phyloP scores from a whole-genome alignment of 2,113 vertebrate species.

The Bombycilla garrulus region DNA sequence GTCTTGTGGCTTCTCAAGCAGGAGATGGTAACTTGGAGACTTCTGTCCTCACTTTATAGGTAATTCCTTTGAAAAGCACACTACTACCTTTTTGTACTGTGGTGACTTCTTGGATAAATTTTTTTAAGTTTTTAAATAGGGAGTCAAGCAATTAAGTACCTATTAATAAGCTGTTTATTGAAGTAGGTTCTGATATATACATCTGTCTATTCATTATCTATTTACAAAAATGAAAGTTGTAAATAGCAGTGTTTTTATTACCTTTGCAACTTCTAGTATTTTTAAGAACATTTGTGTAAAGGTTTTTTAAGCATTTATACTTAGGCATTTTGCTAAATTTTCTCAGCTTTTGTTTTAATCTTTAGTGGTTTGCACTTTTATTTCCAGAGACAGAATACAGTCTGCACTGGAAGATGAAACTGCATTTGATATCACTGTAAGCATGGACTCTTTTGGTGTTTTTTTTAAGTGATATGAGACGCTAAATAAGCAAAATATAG shows the following conservation, averaged over 20 bases:
- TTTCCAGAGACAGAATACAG: constrained; percentile 89
- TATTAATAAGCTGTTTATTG: neutral
- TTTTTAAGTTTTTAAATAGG: neutral
- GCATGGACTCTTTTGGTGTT: neutral
- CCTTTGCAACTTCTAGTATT: neutral
- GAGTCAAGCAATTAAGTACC: neutral
- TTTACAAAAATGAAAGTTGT: neutral
- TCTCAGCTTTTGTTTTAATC: neutral
- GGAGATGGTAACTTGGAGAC: constrained; percentile 93
- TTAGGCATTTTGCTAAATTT: neutral
- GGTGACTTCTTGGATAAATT: neutral
- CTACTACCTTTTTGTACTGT: neutral
- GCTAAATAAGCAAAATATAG: neutral
- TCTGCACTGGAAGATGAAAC: constrained; percentile 87
- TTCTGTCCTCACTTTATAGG: constrained; percentile 92
- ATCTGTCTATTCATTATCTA: neutral
- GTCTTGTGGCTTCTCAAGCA: constrained; percentile 95
- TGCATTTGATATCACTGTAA: constrained; percentile 85
- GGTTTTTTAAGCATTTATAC: neutral
- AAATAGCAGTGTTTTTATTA: neutral
- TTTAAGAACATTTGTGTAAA: neutral
- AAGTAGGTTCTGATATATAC: neutral
- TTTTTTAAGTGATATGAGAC: neutral
- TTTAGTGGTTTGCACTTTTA: neutral
- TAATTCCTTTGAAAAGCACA: constrained; percentile 32